phyloP scores from a whole-genome alignment of 2,888 invertebrate genomes.

The Cataglyphis livida region DNA sequence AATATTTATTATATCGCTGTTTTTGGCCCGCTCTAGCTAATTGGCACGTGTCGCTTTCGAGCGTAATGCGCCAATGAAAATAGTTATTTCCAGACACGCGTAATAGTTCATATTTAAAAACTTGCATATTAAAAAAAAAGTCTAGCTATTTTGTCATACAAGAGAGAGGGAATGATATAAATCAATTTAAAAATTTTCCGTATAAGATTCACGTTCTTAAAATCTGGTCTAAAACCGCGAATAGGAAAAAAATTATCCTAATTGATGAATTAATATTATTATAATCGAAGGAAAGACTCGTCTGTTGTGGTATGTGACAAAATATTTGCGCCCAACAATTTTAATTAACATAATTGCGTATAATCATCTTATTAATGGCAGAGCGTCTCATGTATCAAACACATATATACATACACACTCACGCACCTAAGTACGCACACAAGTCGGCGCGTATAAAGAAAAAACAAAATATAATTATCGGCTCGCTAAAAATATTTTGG shows the following conservation, averaged over 20 bases:
- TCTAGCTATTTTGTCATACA: not conserved
- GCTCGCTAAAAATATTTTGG: constrained; percentile 47
- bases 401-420: not conserved
- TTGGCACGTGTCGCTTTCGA: constrained; percentile 28
- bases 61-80: constrained; percentile 26
- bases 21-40: constrained; percentile 16
- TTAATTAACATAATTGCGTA: constrained; percentile 11
- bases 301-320: not conserved
- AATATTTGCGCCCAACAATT: not conserved
- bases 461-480: constrained; percentile 36
- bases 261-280: constrained; percentile 5
- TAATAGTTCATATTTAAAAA: constrained; percentile 18
- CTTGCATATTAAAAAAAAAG: constrained; percentile 1
- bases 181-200: not conserved
- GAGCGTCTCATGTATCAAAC: constrained; percentile 6
- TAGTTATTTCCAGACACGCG: constrained; percentile 43
- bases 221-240: not conserved
- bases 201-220: not conserved
- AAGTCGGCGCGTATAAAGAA: not conserved
- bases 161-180: not conserved
- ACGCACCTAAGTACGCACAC: not conserved
- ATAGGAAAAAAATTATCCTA: not conserved
- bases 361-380: not conserved
- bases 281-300: not conserved
- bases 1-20: constrained; percentile 5